Evolutionary conservation across 1,140 invertebrate species (phyloP), one percentile per base, ranked within the genome.

Genomic region (Mamestra configurata): DNA sequence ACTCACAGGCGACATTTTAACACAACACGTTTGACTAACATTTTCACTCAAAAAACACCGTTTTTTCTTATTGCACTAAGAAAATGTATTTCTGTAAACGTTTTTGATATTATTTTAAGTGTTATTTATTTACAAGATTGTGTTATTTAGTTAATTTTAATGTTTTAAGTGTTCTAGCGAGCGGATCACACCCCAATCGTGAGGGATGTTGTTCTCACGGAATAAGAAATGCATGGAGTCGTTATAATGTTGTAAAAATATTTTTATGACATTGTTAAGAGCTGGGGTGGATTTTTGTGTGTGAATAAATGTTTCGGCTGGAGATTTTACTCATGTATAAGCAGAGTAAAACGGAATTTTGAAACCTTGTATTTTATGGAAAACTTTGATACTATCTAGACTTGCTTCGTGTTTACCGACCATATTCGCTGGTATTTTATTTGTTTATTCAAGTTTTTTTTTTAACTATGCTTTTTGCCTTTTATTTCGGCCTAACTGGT

Each of bases 111-210:
- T 43, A 70, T 82, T 81, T 73, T 15, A 10, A 24, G 40, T 78
- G 77, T 76, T 79, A 77, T 80, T 84, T 79, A 85, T 85, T 81
- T 83, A 73, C 73, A 83, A 73, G 64, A 71, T 81, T 61, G 73
- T 84, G 82, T 88, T 88, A 87, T 90, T 86, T 88, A 88, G 88
- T 90, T 88, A 90, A 89, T 89, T 90, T 91, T 86, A 87, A 78
- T 87, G 84, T 84, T 86, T 81, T 81, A 76, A 87, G 86, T 88
- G 88, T 86, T 86, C 86, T 89, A 87, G 82, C 82, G 80, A 82
- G 84, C 81, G 79, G 92, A 91, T 90, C 91, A 92, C 92, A 92
- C 92, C 91, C 92, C 89, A 87, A 84, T 87, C 82, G 79, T 72
- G 83, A 82, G 90, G 86, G 87, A 87, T 92, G 89, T 92, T 92